Conservation (phyloP, 2,888 invertebrate species). For the Coleophora deauratella region DNA sequence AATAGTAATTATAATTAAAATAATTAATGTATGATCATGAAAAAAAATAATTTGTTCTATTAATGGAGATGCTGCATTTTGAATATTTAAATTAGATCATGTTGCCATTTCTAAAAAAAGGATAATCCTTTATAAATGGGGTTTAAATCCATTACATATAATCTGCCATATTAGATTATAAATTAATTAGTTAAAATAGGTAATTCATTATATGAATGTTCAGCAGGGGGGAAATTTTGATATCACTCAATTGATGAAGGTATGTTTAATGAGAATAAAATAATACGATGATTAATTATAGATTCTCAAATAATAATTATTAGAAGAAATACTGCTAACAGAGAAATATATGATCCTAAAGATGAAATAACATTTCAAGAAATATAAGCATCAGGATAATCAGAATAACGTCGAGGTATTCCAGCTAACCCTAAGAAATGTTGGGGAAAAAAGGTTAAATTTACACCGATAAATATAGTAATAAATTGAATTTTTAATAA, state of each 20-base stretch:
- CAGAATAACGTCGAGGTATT: slow-evolving; percentile 84
- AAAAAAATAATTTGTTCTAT: slow-evolving; percentile 80
- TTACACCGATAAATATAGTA: slow-evolving; percentile 83
- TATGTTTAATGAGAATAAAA: slow-evolving; percentile 63
- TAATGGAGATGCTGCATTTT: slow-evolving; percentile 76
- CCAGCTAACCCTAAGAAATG: slow-evolving; percentile 74
- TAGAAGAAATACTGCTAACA: slow-evolving; percentile 73
- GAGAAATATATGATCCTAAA: slow-evolving; percentile 78
- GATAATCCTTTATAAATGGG: slow-evolving; percentile 76
- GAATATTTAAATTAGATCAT: slow-evolving; percentile 72
- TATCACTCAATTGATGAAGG: slow-evolving; percentile 77
- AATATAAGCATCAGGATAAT: slow-evolving; percentile 79
- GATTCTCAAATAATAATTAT: slow-evolving; percentile 78
- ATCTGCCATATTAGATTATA: slow-evolving; percentile 75
- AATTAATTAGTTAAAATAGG: slow-evolving; percentile 70
- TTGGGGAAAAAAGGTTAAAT: slow-evolving; percentile 87
- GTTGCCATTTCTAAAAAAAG: slow-evolving; percentile 78
- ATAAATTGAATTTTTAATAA: slow-evolving; percentile 81
- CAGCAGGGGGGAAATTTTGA: slow-evolving; percentile 71
- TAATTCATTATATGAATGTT: slow-evolving; percentile 75
- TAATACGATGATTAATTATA: slow-evolving; percentile 65
- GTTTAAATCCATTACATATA: slow-evolving; percentile 77
- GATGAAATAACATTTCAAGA: slow-evolving; percentile 80
- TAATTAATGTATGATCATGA: slow-evolving; percentile 76
- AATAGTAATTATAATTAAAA: slow-evolving; percentile 76